Evolutionary conservation across 2,888 invertebrate genomes (phyloP), one percentile per base, ranked within the genome.

Genomic region (Acrobasis repandana): DNA sequence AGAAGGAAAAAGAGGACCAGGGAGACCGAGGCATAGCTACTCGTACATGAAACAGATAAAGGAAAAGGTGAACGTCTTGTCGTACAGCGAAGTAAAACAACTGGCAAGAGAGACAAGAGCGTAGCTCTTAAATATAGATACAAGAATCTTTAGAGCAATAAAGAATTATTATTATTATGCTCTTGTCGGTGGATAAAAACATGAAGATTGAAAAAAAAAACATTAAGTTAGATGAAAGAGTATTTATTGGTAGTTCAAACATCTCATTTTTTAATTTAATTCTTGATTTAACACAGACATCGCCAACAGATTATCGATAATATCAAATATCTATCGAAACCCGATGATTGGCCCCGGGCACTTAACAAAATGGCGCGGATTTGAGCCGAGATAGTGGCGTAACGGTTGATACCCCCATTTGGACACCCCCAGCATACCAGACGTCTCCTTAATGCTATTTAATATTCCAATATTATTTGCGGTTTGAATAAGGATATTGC

Each of bases 311-410:
- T 33, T 15, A 48, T 9, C 16, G 48, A 58, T 58, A 57, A 38
- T 46, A 58, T 58, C 57, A 33, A 46, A 56, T 46, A 33, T 20
- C 28, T 49, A 33, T 58, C 34, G 34, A 34, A 48, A 48, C 46
- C 18, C 20, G 14, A 34, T 49, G 16, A 49, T 58, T 58, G 57
- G 48, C 57, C 57, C 56, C 1, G 36, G 48, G 57, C 34, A 34
- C 46, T 57, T 33, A 48, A 16, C 47, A 20, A 46, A 34, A 56
- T 46, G 51, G 51, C 43, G 46, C 46, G 14, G 34, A 58, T 48
- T 58, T 58, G 48, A 58, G 57, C 57, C 11, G 36, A 46, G 56
- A 34, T 49, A 34, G 16, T 48, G 33, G 33, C 36, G 16, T 58
- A 34, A 15, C 49, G 50, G 58, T 36, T 50, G 58, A 36, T 38